Base-by-base conservation (phyloP, 2,113 vertebrate genomes). In the Ramphastos sulfuratus region DNA sequence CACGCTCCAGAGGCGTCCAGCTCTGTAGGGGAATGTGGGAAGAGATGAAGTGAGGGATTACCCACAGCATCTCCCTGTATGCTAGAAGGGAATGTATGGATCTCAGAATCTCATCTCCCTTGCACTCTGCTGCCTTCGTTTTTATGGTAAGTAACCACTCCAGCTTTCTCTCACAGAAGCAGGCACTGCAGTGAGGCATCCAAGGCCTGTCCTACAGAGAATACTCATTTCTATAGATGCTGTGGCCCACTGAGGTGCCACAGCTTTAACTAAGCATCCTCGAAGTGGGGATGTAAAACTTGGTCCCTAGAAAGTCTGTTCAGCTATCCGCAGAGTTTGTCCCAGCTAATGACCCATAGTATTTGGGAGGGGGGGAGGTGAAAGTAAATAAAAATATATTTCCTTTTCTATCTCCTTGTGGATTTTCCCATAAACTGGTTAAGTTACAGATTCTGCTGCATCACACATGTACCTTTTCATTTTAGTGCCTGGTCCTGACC, bases 391-490 rank as follows among this genome's bases (percentile, higher is more conserved):
- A 82, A 96, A 93, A 97, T 93, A 79, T 75, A 91, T 95, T 96
- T 96, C 96, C 91, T 96, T 96, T 97, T 93, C 81, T 91, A 91
- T 91, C 83, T 95, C 66, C 87, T 96, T 94, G 92, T 63, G 87
- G 59, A 78, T 97, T 97, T 97, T 94, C 96, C 83, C 93, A 96
- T 95, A 89, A 92, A 17, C 31, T 16, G 9, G 61, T 69, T 90
- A 95, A 94, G 61, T 96, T 94, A 92, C 82, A 92, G 61, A 78
- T 96, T 95, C 93, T 96, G 85, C 87, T 96, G 85, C 67, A 87
- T 96, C 91, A 91, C 97, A 95, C 78, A 87, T 96, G 96, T 82
- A 96, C 95, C 96, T 97, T 95, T 96, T 91, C 92, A 72, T 94
- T 97, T 96, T 93, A 95, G 90, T 93, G 90, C 94, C 82, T 94